These are phyloP conservation scores for Acinonyx jubatus DNA, from an alignment of 2,113 vertebrate genomes.

Conservation along the genomic window DNA sequence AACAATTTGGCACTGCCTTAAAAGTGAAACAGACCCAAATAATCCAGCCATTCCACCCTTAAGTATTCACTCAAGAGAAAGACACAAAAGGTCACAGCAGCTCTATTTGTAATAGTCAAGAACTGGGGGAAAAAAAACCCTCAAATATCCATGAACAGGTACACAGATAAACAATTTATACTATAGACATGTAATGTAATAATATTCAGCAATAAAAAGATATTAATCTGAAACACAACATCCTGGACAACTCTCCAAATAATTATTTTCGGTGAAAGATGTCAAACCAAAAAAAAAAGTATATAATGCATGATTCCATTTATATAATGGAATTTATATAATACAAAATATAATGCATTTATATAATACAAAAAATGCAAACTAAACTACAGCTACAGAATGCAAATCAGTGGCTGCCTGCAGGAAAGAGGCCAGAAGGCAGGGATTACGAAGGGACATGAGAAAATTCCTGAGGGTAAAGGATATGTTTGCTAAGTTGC, in stretches of 20 bases:
- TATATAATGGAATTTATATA: neutral
- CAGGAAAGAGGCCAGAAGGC: neutral
- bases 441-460: neutral
- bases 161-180: neutral
- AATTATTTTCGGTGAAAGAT: neutral
- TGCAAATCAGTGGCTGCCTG: neutral
- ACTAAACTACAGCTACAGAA: neutral
- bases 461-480: neutral
- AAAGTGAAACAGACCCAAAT: neutral
- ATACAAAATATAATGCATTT: neutral
- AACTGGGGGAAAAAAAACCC: neutral
- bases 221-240: neutral
- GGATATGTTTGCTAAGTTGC: neutral
- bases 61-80: neutral
- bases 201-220: neutral
- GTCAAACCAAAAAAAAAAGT: neutral
- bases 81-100: neutral
- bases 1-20: neutral
- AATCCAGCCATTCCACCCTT: neutral
- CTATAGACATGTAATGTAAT: neutral
- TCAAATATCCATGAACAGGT: neutral
- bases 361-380: neutral
- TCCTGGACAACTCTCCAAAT: neutral
- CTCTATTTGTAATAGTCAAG: neutral
- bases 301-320: neutral